These are phyloP conservation scores for Formica selysi DNA, from an alignment of 1,140 invertebrate species.

Conservation along the genomic window DNA sequence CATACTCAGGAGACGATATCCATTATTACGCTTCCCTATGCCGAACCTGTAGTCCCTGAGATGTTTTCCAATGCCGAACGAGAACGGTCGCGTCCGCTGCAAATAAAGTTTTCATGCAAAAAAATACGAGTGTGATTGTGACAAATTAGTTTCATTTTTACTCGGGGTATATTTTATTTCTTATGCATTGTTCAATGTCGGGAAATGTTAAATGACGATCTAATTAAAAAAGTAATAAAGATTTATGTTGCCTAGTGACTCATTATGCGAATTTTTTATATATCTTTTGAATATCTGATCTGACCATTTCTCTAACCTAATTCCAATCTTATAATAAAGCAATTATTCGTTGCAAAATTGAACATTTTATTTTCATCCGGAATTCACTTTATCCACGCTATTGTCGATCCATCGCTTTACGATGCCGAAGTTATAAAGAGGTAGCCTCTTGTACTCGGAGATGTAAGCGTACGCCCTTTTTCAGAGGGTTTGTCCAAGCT, in stretches of 20 bases:
- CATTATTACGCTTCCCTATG: conserved; percentile 83
- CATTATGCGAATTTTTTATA: background rate
- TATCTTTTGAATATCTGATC: background rate
- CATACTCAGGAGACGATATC: conserved; percentile 44
- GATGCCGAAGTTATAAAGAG: conserved; percentile 89
- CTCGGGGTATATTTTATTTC: too few species aligned
- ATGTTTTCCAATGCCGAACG: conserved; percentile 88
- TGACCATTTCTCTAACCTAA: background rate
- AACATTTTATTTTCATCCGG: background rate
- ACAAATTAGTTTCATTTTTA: background rate
- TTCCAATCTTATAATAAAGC: background rate
- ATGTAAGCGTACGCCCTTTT: conserved; percentile 89
- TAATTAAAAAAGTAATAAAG: background rate
- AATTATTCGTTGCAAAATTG: background rate
- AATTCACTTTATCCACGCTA: conserved; percentile 70
- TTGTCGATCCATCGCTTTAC: conserved; percentile 87
- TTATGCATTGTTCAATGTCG: background rate
- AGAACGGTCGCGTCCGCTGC: conserved; percentile 84
- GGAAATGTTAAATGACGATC: background rate
- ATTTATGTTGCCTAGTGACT: background rate
- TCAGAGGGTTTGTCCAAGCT: conserved; percentile 73
- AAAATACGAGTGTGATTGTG: background rate
- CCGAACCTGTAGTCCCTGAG: conserved; percentile 85
- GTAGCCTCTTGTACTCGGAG: conserved; percentile 89
- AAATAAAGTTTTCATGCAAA: conserved; percentile 21